Conservation (phyloP, 2,113 vertebrate species). For the Phaethornis superciliosus region DNA sequence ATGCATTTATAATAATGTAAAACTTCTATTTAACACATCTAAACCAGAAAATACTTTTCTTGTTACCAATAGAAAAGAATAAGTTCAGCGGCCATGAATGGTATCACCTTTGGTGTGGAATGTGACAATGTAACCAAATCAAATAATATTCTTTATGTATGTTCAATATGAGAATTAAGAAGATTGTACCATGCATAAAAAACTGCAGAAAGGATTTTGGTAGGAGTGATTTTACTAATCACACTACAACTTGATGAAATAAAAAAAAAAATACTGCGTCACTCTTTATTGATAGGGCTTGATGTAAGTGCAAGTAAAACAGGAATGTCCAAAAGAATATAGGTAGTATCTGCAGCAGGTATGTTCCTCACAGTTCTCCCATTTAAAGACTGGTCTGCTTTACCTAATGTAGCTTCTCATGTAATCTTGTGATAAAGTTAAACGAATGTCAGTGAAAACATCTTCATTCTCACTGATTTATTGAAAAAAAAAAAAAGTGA, state of each 20-base stretch:
- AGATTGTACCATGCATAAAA: background rate
- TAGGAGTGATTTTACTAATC: background rate
- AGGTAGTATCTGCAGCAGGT: background rate
- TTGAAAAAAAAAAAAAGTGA: background rate
- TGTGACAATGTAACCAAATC: background rate
- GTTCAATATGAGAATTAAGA: background rate
- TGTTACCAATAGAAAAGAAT: background rate
- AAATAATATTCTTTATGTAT: background rate
- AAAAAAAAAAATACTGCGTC: background rate
- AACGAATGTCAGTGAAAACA: background rate
- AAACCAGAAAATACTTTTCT: background rate
- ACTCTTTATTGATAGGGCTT: background rate
- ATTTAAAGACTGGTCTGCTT: background rate
- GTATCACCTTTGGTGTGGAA: background rate
- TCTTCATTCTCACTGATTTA: background rate
- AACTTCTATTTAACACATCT: background rate
- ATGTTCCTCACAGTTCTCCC: background rate
- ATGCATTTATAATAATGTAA: background rate
- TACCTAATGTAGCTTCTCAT: background rate
- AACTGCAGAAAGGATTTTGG: background rate
- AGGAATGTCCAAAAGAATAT: background rate
- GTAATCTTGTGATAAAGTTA: background rate
- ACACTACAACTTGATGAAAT: background rate
- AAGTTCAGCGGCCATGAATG: background rate
- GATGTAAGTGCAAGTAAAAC: background rate